Base-by-base conservation (phyloP, 2,797 vertebrate genomes). In the Nasua narica region DNA sequence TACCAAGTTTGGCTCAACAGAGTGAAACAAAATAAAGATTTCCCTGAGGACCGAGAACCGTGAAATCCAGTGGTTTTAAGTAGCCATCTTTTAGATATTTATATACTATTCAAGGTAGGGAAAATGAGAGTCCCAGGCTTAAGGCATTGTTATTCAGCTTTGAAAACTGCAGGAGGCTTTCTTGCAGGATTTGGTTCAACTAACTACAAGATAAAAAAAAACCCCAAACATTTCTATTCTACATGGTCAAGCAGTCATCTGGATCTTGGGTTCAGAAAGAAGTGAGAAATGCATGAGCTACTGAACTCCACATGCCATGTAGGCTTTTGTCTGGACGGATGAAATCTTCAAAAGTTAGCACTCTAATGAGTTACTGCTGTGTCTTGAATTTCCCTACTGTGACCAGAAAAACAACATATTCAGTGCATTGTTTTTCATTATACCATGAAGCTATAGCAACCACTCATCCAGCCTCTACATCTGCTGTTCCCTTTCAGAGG, bases 161-260 rank as follows among this genome's bases (percentile, higher is more conserved):
- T 88, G 67, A 91, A 79, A 94, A 90, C 18, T 85, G 40, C 25
- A 62, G 52, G 18, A 62, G 69, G 15, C 46, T 92, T 96, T 94
- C 79, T 85, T 96, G 29, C 11, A 96, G 25, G 60, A 87, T 95
- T 94, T 97, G 58, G 18, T 72, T 93, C 89, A 91, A 56, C 29
- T 78, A 95, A 94, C 7, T 50, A 37, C 48, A 94, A 52, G 12
- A 89, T 58, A 32, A 62, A n/a, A 78, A 32, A 43, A 40, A 65
- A 70, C n/a, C n/a, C n/a, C n/a, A n/a, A n/a, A n/a, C n/a, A n/a
- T 43, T 83, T 82, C 27, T 90, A 89, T 92, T 32, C 46, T 72
- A 77, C 3, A 21, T 27, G 32, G 27, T 35, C 78, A 92, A 95
- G 67, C 19, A 91, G 77, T 58, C 81, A n/a, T 27, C 60, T 85